Conservation (phyloP, 2,888 invertebrate species). For the Himalopsyche anomala region DNA sequence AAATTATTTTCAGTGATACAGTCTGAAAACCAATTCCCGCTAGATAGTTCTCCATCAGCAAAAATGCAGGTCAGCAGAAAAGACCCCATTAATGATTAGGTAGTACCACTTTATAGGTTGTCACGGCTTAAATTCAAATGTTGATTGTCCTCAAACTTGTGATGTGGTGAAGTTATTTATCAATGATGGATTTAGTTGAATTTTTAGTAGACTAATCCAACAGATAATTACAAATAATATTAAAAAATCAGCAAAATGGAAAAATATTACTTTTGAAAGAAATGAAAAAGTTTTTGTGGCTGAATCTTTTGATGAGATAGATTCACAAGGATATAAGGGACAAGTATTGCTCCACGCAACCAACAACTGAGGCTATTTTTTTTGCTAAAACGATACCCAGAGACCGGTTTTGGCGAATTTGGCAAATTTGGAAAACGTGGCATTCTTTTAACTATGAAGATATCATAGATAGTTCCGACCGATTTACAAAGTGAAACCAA, state of each 20-base stretch:
- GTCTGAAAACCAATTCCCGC: neutral
- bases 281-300: slow-evolving; percentile 63
- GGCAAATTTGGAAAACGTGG: slow-evolving; percentile 33
- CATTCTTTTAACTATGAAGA: slow-evolving; percentile 59
- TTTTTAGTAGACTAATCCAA: slow-evolving; percentile 60
- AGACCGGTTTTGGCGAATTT: slow-evolving; percentile 64
- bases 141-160: slow-evolving; percentile 56
- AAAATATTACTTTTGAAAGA: slow-evolving; percentile 56
- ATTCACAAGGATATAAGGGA: slow-evolving; percentile 60
- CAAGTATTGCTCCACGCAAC: slow-evolving; percentile 55
- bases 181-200: slow-evolving; percentile 63
- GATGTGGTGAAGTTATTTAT: slow-evolving; percentile 64
- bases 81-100: neutral
- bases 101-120: neutral
- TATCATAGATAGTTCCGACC: slow-evolving; percentile 47
- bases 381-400: slow-evolving; percentile 57
- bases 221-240: slow-evolving; percentile 54
- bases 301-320: slow-evolving; percentile 63
- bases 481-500: no score
- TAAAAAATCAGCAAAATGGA: slow-evolving; percentile 54
- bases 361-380: slow-evolving; percentile 63
- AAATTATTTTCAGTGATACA: neutral
- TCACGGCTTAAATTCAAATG: slow-evolving; percentile 48
- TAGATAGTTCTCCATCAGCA: neutral
- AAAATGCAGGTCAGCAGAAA: neutral